Base-by-base conservation (phyloP, 2,888 invertebrate genomes). In the Abscondita cerata region DNA sequence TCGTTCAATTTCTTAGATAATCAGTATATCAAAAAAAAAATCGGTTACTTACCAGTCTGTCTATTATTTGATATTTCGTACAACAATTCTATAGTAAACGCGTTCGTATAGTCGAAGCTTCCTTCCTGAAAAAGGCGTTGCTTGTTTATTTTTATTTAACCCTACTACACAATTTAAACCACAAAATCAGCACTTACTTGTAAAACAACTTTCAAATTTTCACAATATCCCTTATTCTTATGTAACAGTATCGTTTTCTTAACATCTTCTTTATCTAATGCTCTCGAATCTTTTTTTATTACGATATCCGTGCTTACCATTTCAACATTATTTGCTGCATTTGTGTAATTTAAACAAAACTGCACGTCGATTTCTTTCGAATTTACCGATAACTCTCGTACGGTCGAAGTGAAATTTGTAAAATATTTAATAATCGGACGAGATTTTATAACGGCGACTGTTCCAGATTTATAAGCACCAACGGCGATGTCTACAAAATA, bases 391-490 rank as follows among this genome's bases (percentile, higher is more conserved):
- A 65, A 15, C 18, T 59, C 62, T 33, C 12, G 20, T 18, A 56
- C 8, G 12, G 15, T 41, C 2, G 62, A 34, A 8, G 2, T 1
- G 8, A 65, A 18, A 11, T 11, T 13, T 16, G 44, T 52, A 8
- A 16, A 20, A 50, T 59, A 65, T 52, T 65, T 59, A 16, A 62
- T 59, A 12, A 81, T 72, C 0, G 83, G 82, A 46, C 71, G 73
- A 3, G 79, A 73, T 60, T 81, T 76, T 13, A 87, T 81, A 1
- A 89, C 56, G 1, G 86, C 85, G 0, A 81, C 85, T 58, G 84
- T 82, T 9, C 81, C 82, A 2, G 87, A 86, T 15, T 79, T 75
- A 59, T 83, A 82, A 0, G 89, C 84, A 1, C 89, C 89, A 9
- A 88, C 77, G 0, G 85, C 85, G 53, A 88, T 62, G 78, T 88